Evolutionary conservation across 2,797 vertebrate species (phyloP).

Genomic region (Sciurus vulgaris): DNA sequence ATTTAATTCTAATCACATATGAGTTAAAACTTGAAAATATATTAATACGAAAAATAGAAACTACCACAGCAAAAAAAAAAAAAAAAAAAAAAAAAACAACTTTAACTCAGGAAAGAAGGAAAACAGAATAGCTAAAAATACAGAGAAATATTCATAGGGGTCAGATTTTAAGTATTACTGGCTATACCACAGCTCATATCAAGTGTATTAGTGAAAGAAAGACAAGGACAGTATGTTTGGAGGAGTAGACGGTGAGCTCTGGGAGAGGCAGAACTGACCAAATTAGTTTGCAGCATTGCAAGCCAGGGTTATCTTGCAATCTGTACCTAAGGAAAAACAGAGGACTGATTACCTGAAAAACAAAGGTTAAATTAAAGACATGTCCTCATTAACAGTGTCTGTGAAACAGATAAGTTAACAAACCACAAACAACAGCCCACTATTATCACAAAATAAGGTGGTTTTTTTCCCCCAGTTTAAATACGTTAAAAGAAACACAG

Average conservation of each 20-base stretch:
- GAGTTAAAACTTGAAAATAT: background rate
- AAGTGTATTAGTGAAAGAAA: background rate
- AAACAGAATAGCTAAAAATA: background rate
- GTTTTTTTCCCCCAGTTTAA: background rate
- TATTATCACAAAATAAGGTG: background rate
- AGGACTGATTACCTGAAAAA: background rate
- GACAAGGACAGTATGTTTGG: background rate
- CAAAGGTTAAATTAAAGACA: background rate
- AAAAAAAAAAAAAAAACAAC: background rate
- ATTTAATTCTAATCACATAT: background rate
- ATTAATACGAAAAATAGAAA: background rate
- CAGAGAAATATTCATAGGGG: background rate
- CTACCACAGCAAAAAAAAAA: background rate
- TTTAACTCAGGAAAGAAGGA: background rate
- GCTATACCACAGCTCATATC: background rate
- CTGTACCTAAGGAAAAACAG: background rate
- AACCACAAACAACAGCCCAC: background rate
- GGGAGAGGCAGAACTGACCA: background rate
- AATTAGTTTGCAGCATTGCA: background rate
- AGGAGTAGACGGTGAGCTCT: background rate
- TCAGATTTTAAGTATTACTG: background rate
- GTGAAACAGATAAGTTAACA: background rate
- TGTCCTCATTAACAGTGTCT: background rate
- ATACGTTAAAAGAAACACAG: background rate
- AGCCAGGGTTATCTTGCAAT: background rate